Evolutionary conservation across 2,888 invertebrate species (phyloP), one percentile per base, ranked within the genome.

Genomic region (Rhopalosiphum nymphaeae): DNA sequence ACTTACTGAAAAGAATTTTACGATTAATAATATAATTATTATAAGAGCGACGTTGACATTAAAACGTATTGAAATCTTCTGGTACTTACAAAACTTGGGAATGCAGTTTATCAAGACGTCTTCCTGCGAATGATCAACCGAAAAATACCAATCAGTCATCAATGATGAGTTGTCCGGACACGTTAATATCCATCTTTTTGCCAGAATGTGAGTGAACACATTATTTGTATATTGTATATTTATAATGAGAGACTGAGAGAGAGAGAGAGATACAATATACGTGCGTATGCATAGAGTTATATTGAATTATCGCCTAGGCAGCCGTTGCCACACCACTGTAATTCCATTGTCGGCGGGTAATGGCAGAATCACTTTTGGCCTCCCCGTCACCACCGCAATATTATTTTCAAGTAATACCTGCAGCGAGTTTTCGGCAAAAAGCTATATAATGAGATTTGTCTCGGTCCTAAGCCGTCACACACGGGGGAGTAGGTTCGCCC

Each of bases 391-490:
- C 49, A 21, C 53, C 88, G 46, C 53, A 93, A 78, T 90, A 93
- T 89, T 93, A 89, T 93, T 89, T 93, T 85, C 36, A 57, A 57
- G 93, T 85, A 89, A 85, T 93, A 93, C 93, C 57, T 93, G 89
- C 46, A 57, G 67, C 36, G 88, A 78, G 93, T 88, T 92, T 92
- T 61, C 49, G 78, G 89, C 93, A 89, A 89, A 93, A 89, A 93
- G 93, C 93, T 84, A 93, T 85, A 85, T 85, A 90, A 93, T 85
- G 84, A 89, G 89, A 93, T 93, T 93, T 89, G 93, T 89, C 89
- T 89, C 57, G 89, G 93, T 56, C 93, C 87, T 92, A 92, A 92
- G 92, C 87, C 92, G 46, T 86, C 92, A 61, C 78, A 89, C 56
- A 44, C 85, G 44, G 91, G 42, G 16, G 44, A 91, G 57, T 78